Conservation (phyloP, 2,113 vertebrate species). For the Hiodon alosoides region DNA sequence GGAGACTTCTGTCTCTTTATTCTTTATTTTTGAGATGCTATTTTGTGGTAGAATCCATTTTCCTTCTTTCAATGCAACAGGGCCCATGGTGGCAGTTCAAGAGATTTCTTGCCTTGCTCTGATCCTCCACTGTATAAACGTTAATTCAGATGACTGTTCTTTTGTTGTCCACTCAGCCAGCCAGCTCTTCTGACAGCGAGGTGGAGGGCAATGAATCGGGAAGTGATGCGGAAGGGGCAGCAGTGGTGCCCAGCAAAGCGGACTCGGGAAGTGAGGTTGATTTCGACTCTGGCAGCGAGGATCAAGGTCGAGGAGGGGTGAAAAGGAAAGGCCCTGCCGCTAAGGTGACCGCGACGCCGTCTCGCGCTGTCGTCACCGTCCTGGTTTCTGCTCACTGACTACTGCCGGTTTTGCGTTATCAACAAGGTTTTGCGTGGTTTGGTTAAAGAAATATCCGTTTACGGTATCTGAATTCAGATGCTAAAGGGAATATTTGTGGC, state of each 20-base stretch:
- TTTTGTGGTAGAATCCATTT: too few relatives aligned
- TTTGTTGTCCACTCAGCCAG: constrained; percentile 54
- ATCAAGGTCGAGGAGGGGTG: constrained; percentile 60
- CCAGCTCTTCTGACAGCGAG: constrained; percentile 89
- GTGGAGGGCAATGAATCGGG: constrained; percentile 57
- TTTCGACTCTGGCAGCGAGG: constrained; percentile 78
- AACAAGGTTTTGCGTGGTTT: too few relatives aligned
- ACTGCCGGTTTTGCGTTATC: too few relatives aligned
- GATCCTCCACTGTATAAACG: neutral
- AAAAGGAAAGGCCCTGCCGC: constrained; percentile 59
- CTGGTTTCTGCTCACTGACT: too few relatives aligned
- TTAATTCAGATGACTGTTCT: neutral
- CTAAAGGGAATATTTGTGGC: neutral
- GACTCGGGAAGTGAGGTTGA: constrained; percentile 69
- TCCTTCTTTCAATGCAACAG: too few relatives aligned
- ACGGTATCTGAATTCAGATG: too few relatives aligned
- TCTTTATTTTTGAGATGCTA: too few relatives aligned
- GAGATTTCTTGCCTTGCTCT: neutral
- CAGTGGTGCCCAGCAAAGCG: constrained; percentile 60
- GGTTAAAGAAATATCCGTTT: too few relatives aligned
- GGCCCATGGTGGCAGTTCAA: too few relatives aligned
- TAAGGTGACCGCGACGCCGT: constrained; percentile 49
- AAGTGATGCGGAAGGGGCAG: constrained; percentile 61
- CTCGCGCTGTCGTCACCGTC: too few relatives aligned
- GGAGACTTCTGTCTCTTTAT: too few relatives aligned